Evolutionary conservation across 2,888 invertebrate species (phyloP), one percentile per base, ranked within the genome.

Genomic region (Alloscopus bannaensis): DNA sequence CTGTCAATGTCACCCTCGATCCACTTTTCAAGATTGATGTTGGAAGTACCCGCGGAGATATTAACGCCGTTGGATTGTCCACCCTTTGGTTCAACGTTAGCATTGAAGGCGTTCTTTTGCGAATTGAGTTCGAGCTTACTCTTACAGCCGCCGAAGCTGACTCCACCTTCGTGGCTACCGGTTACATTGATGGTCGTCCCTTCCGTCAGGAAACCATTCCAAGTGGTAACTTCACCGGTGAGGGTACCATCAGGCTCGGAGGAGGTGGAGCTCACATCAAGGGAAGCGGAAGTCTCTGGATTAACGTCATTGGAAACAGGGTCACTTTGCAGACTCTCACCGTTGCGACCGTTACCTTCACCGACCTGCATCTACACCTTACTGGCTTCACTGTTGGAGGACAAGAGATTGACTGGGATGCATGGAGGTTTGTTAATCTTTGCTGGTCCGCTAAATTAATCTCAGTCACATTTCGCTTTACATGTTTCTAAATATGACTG

Each of bases 271-370:
- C 80, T 16, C 29, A 59, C 0, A 26, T 78, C 6, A 31, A 68
- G 31, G 77, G 75, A 55, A 20, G 57, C 36, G 82, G 71, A 16
- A 28, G 42, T 20, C 69, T 82, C 40, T 72, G 69, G 36, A 57
- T 80, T 71, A 82, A 77, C 66, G 55, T 82, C 31, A 78, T 78
- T 66, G 80, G 72, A 59, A 72, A 80, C 72, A 66, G 62, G 47
- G 72, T 82, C 28, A 40, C 36, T 1, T 16, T 82, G 31, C 52
- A 65, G 36, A 24, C 16, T 20, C 60, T 82, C 24, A 55, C 16
- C 52, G 20, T 82, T 16, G 45, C 69, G 0, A 57, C 16, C 24
- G 69, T 82, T 20, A 36, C 29, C 36, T 82, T 82, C 52, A 60
- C 22, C 18, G 4, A 18, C 29, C 16, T 73, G 31, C 3, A 20